Evolutionary conservation across 2,797 vertebrate species (phyloP).

Genomic region (Yasuhikotakia modesta): DNA sequence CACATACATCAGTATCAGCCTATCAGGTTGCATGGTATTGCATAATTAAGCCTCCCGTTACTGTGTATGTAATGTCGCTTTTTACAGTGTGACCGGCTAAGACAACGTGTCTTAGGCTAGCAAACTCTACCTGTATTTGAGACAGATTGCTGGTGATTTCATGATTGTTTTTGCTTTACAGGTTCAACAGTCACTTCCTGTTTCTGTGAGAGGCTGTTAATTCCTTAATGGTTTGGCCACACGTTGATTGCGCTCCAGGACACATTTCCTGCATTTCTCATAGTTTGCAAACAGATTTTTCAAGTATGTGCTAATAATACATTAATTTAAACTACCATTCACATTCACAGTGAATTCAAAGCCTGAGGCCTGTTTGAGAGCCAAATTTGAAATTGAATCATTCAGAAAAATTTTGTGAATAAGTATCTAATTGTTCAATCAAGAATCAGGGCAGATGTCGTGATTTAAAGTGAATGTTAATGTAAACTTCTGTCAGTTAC

Average conservation of each 20-base stretch:
- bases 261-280: slow-evolving; percentile 9
- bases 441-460: too few relatives aligned
- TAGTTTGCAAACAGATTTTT: not conserved
- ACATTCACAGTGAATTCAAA: not conserved
- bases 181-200: slow-evolving; percentile 37
- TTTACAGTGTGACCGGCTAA: not conserved
- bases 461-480: too few relatives aligned
- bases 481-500: too few relatives aligned
- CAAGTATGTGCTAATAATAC: too few relatives aligned
- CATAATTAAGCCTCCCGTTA: slow-evolving; percentile 14
- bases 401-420: too few relatives aligned
- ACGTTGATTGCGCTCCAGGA: not conserved
- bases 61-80: not conserved
- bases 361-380: too few relatives aligned
- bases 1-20: not conserved
- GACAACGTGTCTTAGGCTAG: too few relatives aligned
- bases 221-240: slow-evolving; percentile 10
- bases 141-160: slow-evolving; percentile 47
- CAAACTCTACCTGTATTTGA: slow-evolving; percentile 3
- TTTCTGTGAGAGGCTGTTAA: slow-evolving; percentile 31
- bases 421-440: too few relatives aligned
- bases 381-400: too few relatives aligned
- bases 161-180: slow-evolving; percentile 45
- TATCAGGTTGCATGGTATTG: slow-evolving; percentile 7
- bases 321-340: not conserved